Conservation (phyloP, 2,113 vertebrate species). For the Cyprinodon variegatus region DNA sequence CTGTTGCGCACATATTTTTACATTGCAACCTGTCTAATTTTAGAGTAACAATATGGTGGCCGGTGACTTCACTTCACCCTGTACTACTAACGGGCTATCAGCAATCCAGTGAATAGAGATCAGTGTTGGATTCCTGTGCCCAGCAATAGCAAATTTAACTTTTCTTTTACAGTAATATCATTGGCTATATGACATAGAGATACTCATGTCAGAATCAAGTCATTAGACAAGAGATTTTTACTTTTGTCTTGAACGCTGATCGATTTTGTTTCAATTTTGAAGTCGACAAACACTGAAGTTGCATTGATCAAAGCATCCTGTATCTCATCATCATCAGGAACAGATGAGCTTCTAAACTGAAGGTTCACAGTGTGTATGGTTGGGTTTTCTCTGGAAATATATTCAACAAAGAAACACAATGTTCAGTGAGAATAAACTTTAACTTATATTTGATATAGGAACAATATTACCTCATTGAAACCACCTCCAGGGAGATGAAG, state of each 20-base stretch:
- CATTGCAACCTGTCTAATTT: too few species aligned
- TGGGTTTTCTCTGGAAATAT: conserved; percentile 46
- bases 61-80: too few species aligned
- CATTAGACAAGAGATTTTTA: conserved; percentile 14
- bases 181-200: background rate
- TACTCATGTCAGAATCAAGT: background rate
- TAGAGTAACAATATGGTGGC: too few species aligned
- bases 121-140: too few species aligned
- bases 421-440: background rate
- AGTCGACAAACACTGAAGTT: conserved; percentile 19
- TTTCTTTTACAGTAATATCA: too few species aligned
- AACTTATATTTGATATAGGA: background rate
- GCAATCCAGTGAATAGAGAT: too few species aligned
- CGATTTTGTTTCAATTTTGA: conserved; percentile 41
- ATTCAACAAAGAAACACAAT: background rate
- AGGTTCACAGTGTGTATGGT: conserved; percentile 7
- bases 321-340: conserved; percentile 29
- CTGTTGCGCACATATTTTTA: too few species aligned
- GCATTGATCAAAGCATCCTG: conserved; percentile 24
- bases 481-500: conserved; percentile 16
- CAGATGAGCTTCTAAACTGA: conserved; percentile 1
- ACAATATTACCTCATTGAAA: conserved; percentile 41
- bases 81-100: too few species aligned
- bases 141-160: too few species aligned
- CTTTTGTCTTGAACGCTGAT: conserved; percentile 36